Conservation (phyloP, 2,888 invertebrate species). For the Lycophotia porphyrea region DNA sequence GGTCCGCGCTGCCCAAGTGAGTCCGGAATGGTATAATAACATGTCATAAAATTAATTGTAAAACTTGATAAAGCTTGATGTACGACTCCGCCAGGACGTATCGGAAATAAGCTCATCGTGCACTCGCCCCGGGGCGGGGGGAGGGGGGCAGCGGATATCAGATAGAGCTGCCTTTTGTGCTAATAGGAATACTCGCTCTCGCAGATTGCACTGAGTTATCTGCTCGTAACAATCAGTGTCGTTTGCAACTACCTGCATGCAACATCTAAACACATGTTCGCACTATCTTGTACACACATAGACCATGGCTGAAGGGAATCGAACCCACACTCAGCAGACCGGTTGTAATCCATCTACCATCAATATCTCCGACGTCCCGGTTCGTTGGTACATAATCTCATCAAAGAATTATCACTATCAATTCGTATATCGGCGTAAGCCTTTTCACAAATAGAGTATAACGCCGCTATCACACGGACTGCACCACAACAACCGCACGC, state of each 20-base stretch:
- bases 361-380: slow-evolving; percentile 4
- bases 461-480: too few relatives aligned
- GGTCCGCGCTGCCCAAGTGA: neutral
- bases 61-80: slow-evolving; percentile 62
- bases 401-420: slow-evolving; percentile 13
- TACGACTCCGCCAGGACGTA: slow-evolving; percentile 60
- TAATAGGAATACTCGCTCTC: slow-evolving; percentile 32
- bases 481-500: too few relatives aligned
- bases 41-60: slow-evolving; percentile 61
- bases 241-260: neutral
- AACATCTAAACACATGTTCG: neutral
- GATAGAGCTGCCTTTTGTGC: slow-evolving; percentile 40
- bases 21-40: slow-evolving; percentile 25
- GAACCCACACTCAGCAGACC: neutral
- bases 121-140: neutral
- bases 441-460: slow-evolving; percentile 21
- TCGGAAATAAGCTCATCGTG: slow-evolving; percentile 62
- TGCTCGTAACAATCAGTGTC: slow-evolving; percentile 14
- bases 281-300: neutral
- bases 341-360: neutral
- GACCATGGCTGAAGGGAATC: neutral
- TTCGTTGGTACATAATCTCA: slow-evolving; percentile 11
- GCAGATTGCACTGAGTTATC: slow-evolving; percentile 26
- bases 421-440: slow-evolving; percentile 15
- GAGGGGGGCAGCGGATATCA: slow-evolving; percentile 3